phyloP scores from a whole-genome alignment of 2,113 vertebrate species.

The Sceloporus undulatus region DNA sequence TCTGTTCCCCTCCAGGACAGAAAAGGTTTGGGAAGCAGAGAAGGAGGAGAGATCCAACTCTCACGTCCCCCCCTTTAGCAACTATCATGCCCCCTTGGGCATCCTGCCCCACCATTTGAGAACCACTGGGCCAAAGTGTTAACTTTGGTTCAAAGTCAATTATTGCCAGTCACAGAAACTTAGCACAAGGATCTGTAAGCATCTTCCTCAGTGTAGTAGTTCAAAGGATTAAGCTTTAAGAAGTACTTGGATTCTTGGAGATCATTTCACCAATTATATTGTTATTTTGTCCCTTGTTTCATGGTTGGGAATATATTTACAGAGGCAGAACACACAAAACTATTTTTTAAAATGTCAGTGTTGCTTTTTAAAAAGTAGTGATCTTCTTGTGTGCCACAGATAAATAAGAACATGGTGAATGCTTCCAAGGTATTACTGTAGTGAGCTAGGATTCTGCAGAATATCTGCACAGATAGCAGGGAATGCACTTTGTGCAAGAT shows the following conservation, averaged over 20 bases:
- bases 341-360: background rate
- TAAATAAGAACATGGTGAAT: background rate
- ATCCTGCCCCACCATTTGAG: background rate
- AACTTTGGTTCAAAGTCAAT: background rate
- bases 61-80: too few relatives aligned
- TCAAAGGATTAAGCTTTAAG: background rate
- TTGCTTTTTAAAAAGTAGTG: too few relatives aligned
- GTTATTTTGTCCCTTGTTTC: too few relatives aligned
- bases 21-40: too few relatives aligned
- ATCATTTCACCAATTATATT: background rate
- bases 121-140: background rate
- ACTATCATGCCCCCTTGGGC: too few relatives aligned
- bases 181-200: background rate
- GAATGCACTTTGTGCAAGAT: too few relatives aligned
- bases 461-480: too few relatives aligned
- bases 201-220: background rate
- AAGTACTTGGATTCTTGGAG: background rate
- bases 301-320: background rate
- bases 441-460: too few relatives aligned
- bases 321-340: background rate
- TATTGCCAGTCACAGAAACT: background rate
- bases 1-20: too few relatives aligned
- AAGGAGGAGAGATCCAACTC: too few relatives aligned
- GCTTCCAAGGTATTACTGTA: too few relatives aligned
- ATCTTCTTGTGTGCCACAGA: background rate